Conservation (phyloP, 1,140 invertebrate species). For the Tigriopus japonicus region DNA sequence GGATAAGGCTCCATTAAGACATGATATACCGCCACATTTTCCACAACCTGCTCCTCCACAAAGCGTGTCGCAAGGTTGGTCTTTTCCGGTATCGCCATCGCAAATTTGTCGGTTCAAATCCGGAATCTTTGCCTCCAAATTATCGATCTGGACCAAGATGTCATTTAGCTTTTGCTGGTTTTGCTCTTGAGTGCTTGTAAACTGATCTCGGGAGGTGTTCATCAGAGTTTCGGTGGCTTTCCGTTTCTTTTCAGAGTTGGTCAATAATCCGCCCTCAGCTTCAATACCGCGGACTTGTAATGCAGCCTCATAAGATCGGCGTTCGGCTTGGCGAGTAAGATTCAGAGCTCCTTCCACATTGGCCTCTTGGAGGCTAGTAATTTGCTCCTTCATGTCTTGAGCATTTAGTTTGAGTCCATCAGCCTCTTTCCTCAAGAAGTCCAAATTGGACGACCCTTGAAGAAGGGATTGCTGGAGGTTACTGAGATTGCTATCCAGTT, state of each 20-base stretch:
- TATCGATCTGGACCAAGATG: constrained; percentile 41
- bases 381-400: constrained; percentile 54
- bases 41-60: constrained; percentile 89
- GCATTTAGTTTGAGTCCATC: constrained; percentile 50
- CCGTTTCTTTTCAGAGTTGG: constrained; percentile 57
- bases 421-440: constrained; percentile 48
- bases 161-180: constrained; percentile 38
- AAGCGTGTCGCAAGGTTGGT: constrained; percentile 62
- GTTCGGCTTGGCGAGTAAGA: constrained; percentile 59
- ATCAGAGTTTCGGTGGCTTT: constrained; percentile 60
- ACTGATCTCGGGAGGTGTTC: constrained; percentile 42
- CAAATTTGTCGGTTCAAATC: constrained; percentile 74
- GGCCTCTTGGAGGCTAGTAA: constrained; percentile 74
- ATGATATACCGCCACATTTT: constrained; percentile 71
- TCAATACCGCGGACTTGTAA: constrained; percentile 32
- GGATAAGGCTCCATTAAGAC: constrained; percentile 65
- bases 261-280: constrained; percentile 27
- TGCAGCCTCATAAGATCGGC: constrained; percentile 43
- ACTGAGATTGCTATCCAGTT: constrained; percentile 42
- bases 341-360: constrained; percentile 85
- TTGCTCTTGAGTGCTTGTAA: constrained; percentile 44
- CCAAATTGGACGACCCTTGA: constrained; percentile 51
- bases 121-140: constrained; percentile 50
- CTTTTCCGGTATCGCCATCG: constrained; percentile 39
- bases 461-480: constrained; percentile 55